A percentile compares a stretch with the other conserved stretches of the same genome.
These are phyloP conservation scores for Coracopsis vasa DNA, from an alignment of 2,113 vertebrate genomes.

Conservation along the genomic window DNA sequence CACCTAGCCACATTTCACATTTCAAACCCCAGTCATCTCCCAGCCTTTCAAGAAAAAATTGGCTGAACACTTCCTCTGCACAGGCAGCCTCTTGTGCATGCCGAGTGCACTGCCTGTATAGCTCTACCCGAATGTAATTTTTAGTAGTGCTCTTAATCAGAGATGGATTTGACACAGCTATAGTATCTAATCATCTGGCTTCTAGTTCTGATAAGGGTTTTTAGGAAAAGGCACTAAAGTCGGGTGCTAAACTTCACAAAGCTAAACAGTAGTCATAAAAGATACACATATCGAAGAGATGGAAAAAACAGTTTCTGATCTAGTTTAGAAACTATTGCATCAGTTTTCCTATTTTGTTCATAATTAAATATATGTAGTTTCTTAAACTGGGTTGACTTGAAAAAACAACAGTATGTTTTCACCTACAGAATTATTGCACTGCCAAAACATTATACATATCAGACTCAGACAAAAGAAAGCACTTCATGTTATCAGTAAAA, in stretches of 20 bases:
- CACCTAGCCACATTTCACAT: background rate
- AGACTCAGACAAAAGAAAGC: slow-evolving; percentile 99
- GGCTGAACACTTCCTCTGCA: background rate
- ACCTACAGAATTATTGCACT: slow-evolving; percentile 96
- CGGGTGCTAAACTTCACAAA: background rate
- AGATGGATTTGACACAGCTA: background rate
- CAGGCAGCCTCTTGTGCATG: background rate
- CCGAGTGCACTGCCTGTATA: background rate
- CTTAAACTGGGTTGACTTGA: background rate
- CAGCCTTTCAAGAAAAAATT: background rate
- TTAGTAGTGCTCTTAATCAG: background rate
- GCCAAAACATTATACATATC: slow-evolving; percentile 99
- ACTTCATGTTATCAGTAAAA: slow-evolving; percentile 99
- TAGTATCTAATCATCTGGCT: background rate
- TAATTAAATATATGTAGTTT: background rate
- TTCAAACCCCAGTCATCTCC: background rate
- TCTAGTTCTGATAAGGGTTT: background rate
- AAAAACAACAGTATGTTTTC: slow-evolving; percentile 9
- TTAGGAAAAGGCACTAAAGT: background rate
- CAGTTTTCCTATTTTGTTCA: background rate
- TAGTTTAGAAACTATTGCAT: background rate
- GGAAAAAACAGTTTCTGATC: background rate
- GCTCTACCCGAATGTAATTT: background rate
- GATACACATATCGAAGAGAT: background rate
- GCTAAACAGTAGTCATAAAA: background rate